Percentiles rank a stretch among this genome's conserved stretches.
These are phyloP conservation scores for Chalcosyrphus nemorum DNA, from an alignment of 2,888 invertebrate species.

Conservation along the genomic window DNA sequence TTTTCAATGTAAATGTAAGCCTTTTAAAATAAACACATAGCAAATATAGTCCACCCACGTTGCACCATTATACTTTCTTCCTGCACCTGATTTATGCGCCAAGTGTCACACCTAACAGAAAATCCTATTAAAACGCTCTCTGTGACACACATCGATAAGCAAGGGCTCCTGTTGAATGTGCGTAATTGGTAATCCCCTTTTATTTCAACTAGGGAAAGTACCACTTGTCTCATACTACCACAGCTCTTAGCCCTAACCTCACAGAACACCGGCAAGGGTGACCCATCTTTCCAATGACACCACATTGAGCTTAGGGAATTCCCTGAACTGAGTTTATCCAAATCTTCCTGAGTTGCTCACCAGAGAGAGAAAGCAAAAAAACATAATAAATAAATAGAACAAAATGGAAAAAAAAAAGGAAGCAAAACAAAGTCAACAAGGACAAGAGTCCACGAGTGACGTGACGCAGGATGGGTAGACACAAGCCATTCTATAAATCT, in stretches of 20 bases:
- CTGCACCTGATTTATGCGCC: slow-evolving; percentile 21
- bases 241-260: slow-evolving; percentile 67
- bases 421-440: slow-evolving; percentile 59
- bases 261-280: slow-evolving; percentile 58
- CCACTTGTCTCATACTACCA: slow-evolving; percentile 59
- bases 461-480: slow-evolving; percentile 19
- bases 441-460: too few species aligned
- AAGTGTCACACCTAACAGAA: slow-evolving; percentile 23
- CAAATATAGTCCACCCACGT: neutral
- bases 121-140: slow-evolving; percentile 25
- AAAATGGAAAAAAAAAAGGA: slow-evolving; percentile 39
- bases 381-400: slow-evolving; percentile 22
- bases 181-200: slow-evolving; percentile 65
- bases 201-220: slow-evolving; percentile 53
- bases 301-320: slow-evolving; percentile 61
- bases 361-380: too few species aligned
- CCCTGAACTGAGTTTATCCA: slow-evolving; percentile 38
- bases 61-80: neutral
- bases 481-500: slow-evolving; percentile 46
- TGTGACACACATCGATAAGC: slow-evolving; percentile 58
- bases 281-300: slow-evolving; percentile 46
- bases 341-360: slow-evolving; percentile 28
- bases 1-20: too few species aligned
- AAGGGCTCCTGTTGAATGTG: slow-evolving; percentile 69
- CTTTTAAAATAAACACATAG: neutral